A percentile compares a stretch with the other conserved stretches of the same genome.
phyloP scores from a whole-genome alignment of 2,888 invertebrate genomes.

The Xestia rhomboidea region DNA sequence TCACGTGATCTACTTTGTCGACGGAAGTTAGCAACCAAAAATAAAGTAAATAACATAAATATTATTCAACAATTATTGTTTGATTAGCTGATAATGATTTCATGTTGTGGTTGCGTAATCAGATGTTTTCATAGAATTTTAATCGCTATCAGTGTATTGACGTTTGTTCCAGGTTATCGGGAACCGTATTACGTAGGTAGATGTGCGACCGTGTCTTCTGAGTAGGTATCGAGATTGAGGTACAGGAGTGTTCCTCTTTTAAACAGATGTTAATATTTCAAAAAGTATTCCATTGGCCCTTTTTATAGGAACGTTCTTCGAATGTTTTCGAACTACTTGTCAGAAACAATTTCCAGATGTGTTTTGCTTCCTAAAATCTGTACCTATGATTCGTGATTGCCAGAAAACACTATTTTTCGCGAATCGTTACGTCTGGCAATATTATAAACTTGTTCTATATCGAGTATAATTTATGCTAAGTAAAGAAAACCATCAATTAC shows the following conservation, averaged over 20 bases:
- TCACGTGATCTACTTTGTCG: constrained; percentile 2
- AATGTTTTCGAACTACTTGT: constrained; percentile 16
- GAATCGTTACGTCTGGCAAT: constrained; percentile 5
- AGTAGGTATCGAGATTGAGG: constrained; percentile 43
- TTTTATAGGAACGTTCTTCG: constrained; percentile 11
- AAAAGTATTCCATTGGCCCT: constrained; percentile 1
- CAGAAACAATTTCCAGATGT: constrained; percentile 38
- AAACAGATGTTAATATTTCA: constrained; percentile 7
- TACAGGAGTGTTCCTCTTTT: constrained; percentile 29
- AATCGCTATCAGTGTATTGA: constrained; percentile 68
- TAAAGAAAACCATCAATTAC: constrained; percentile 36
- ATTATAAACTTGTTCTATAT: constrained; percentile 14
- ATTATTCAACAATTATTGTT: constrained; percentile 43
- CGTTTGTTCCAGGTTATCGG: constrained; percentile 78
- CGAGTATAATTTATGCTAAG: constrained; percentile 40
- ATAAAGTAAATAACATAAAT: constrained; percentile 26
- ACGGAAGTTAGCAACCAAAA: constrained; percentile 11
- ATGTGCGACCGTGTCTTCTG: constrained; percentile 43
- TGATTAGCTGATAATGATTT: constrained; percentile 54
- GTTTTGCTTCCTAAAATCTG: constrained; percentile 25
- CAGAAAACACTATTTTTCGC: constrained; percentile 18
- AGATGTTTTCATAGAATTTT: constrained; percentile 68
- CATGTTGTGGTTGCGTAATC: constrained; percentile 59
- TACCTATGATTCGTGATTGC: constrained; percentile 19
- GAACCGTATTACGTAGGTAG: constrained; percentile 59